Evolutionary conservation across 2,797 vertebrate species (phyloP), one percentile per base, ranked within the genome.

Genomic region (Artibeus jamaicensis): DNA sequence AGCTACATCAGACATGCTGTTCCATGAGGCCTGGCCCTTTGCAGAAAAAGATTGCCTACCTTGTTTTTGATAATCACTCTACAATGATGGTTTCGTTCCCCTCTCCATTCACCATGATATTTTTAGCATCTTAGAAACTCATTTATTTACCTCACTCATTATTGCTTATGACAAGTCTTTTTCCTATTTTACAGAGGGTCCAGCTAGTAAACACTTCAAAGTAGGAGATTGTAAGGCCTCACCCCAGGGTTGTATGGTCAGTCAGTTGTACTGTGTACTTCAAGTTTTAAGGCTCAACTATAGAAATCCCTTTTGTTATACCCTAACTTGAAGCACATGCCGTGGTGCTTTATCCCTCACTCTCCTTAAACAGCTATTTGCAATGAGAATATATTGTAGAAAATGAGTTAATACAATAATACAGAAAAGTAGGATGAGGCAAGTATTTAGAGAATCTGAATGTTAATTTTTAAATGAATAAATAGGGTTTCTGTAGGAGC

Each of bases 91-190:
- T 34, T 84, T 86, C 37, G 37, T 89, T 89, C 10, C 50, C 39
- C 12, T 87, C 24, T 79, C 22, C 85, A 59, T 62, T 93, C 6
- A 78, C 37, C 62, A 78, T 37, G 59, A 79, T 78, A 62, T 9
- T 44, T 89, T 37, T 93, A 85, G n/a, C n/a, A 29, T 86, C 82
- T 90, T 68, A 89, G 85, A 96, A 93, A 92, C 39, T 79, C 14
- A n/a, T 82, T 71, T 74, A 37, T 84, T 73, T 39, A 46, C 70
- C 50, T 78, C n/a, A 57, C 77, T 92, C 73, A 29, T 79, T 83
- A 68, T 26, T 96, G 50, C 50, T 82, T 91, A 34, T 92, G 77
- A 68, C 15, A 32, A 50, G 19, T 85, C 42, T 86, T 85, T 92
- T 86, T 90, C 74, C 68, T 81, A 7, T 89, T 90, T 83, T 93